These are phyloP conservation scores for Ophion ventricosus DNA, from an alignment of 2,888 invertebrate species.

Conservation along the genomic window DNA sequence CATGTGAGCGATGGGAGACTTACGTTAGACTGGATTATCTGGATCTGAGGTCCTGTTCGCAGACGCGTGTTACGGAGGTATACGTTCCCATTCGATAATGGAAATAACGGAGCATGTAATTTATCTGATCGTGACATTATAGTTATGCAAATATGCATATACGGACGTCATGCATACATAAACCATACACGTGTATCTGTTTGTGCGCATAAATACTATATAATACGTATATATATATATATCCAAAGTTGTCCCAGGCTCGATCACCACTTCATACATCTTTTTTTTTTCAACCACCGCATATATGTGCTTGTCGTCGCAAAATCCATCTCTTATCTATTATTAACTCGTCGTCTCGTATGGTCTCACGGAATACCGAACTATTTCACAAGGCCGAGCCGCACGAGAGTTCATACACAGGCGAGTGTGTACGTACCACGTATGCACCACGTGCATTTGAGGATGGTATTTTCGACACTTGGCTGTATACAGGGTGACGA, in stretches of 20 bases:
- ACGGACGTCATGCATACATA: neutral
- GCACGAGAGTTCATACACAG: slow-evolving; percentile 50
- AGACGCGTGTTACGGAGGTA: slow-evolving; percentile 49
- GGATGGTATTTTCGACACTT: neutral
- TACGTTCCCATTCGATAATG: slow-evolving; percentile 67
- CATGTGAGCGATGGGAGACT: slow-evolving; percentile 30
- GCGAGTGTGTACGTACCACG: neutral
- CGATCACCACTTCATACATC: slow-evolving; percentile 1
- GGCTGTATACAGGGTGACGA: neutral
- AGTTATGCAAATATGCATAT: slow-evolving; percentile 25
- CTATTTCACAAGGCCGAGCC: slow-evolving; percentile 70
- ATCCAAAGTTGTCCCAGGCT: neutral
- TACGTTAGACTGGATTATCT: slow-evolving; percentile 46
- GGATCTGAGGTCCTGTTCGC: slow-evolving; percentile 53
- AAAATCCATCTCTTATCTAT: slow-evolving; percentile 64
- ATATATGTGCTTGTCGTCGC: slow-evolving; percentile 46
- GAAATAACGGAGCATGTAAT: slow-evolving; percentile 65
- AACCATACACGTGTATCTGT: too few species aligned
- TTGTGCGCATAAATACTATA: too few species aligned
- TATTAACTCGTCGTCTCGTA: slow-evolving; percentile 68
- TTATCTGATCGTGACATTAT: slow-evolving; percentile 55
- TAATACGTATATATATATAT: slow-evolving; percentile 2
- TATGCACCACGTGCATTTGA: neutral
- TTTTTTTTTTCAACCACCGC: slow-evolving; percentile 6
- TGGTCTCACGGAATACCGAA: slow-evolving; percentile 65